A percentile compares a stretch with the other conserved stretches of the same genome.
Conservation (phyloP, 1,140 invertebrate genomes). For the Drosophila mayri region DNA sequence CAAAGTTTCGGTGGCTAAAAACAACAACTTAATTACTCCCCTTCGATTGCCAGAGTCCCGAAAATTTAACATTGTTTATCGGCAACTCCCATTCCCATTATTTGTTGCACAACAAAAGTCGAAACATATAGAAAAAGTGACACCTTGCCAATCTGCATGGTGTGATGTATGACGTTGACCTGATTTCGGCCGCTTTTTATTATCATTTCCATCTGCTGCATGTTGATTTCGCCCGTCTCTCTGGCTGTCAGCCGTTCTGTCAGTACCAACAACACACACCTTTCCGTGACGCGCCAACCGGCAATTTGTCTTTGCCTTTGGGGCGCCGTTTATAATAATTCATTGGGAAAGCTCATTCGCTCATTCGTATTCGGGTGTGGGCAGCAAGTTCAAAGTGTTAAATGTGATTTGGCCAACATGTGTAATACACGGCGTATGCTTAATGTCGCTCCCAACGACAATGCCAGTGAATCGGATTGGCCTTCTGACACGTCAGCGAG, state of each 20-base stretch:
- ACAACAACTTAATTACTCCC: constrained; percentile 73
- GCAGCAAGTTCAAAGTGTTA: constrained; percentile 74
- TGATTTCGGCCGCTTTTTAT: constrained; percentile 62
- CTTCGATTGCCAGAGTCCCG: constrained; percentile 4
- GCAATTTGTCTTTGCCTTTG: constrained; percentile 76
- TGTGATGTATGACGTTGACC: constrained; percentile 74
- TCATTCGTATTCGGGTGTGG: constrained; percentile 33
- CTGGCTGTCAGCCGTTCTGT: constrained; percentile 25
- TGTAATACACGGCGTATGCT: constrained; percentile 66
- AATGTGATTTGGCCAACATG: constrained; percentile 54
- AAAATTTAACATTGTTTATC: constrained; percentile 12
- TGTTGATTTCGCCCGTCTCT: constrained; percentile 44
- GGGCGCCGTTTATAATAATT: constrained; percentile 73
- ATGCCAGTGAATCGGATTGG: constrained; percentile 31
- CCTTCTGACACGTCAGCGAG: not conserved
- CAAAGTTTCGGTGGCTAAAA: constrained; percentile 32
- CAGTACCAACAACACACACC: constrained; percentile 56
- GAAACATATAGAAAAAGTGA: constrained; percentile 71
- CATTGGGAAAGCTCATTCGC: constrained; percentile 37
- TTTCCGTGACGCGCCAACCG: constrained; percentile 65
- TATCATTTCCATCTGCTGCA: constrained; percentile 63
- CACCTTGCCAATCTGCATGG: constrained; percentile 69
- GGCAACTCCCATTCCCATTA: constrained; percentile 13
- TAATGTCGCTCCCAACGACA: constrained; percentile 5
- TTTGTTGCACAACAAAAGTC: constrained; percentile 65